A percentile compares a stretch with the other conserved stretches of the same genome.
phyloP scores from a whole-genome alignment of 2,888 invertebrate genomes.

The Tanaodytes sp. region DNA sequence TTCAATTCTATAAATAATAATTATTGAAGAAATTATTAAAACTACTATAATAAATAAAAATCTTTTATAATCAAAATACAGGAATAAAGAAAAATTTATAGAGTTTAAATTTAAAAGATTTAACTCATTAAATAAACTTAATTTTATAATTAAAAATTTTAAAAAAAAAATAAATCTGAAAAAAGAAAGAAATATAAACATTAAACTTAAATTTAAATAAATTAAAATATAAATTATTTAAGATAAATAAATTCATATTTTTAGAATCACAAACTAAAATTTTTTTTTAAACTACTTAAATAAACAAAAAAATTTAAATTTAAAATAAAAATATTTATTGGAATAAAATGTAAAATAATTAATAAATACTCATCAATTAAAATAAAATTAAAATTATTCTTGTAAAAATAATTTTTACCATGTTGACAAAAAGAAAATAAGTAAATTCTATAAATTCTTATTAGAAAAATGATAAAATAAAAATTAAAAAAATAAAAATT shows the following conservation, averaged over 20 bases:
- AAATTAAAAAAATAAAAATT: conserved; percentile 74
- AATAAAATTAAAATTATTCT: conserved; percentile 58
- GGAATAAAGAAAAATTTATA: conserved; percentile 73
- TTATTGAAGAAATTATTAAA: conserved; percentile 77
- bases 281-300: conserved; percentile 81
- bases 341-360: conserved; percentile 78
- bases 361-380: conserved; percentile 75
- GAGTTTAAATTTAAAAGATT: conserved; percentile 76
- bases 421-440: conserved; percentile 79
- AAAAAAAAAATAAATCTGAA: conserved; percentile 68
- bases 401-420: conserved; percentile 74
- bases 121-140: conserved; percentile 75
- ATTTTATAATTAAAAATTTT: conserved; percentile 69
- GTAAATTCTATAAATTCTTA: conserved; percentile 79
- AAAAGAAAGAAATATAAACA: conserved; percentile 65
- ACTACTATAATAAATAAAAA: conserved; percentile 79
- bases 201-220: conserved; percentile 69
- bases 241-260: conserved; percentile 73
- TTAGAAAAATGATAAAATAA: conserved; percentile 79
- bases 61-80: conserved; percentile 80
- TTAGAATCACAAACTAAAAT: conserved; percentile 81
- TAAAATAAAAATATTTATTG: conserved; percentile 78
- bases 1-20: conserved; percentile 66
- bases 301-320: conserved; percentile 70
- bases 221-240: conserved; percentile 72